These are phyloP conservation scores for Opisthograptis luteolata DNA, from an alignment of 2,888 invertebrate species.

Conservation along the genomic window DNA sequence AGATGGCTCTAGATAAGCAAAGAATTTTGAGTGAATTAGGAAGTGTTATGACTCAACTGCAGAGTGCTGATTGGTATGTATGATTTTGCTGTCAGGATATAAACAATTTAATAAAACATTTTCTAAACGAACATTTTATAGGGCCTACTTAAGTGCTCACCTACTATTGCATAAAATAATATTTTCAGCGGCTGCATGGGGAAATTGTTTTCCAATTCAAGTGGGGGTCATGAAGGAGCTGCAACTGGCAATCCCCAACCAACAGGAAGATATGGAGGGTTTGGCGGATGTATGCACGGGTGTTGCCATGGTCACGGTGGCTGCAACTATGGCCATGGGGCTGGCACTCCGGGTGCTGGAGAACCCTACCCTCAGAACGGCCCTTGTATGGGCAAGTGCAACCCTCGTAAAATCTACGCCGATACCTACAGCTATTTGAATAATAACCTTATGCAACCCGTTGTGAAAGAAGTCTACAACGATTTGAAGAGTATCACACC, in stretches of 20 bases:
- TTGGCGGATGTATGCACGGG: constrained; percentile 46
- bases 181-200: constrained; percentile 76
- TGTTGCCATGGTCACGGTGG: constrained; percentile 52
- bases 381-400: constrained; percentile 58
- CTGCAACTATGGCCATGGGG: constrained; percentile 15
- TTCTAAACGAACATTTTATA: background rate
- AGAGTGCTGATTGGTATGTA: constrained; percentile 76
- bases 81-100: too few relatives aligned
- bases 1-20: constrained; percentile 73
- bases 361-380: constrained; percentile 38
- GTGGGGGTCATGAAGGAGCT: constrained; percentile 32
- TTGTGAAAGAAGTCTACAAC: constrained; percentile 70
- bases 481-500: constrained; percentile 68
- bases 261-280: constrained; percentile 37
- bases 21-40: constrained; percentile 73
- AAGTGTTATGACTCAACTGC: constrained; percentile 74
- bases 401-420: constrained; percentile 64
- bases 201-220: constrained; percentile 63
- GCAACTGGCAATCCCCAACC: constrained; percentile 41
- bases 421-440: constrained; percentile 72
- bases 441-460: constrained; percentile 71
- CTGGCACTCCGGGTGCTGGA: constrained; percentile 40
- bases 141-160: too few relatives aligned
- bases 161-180: constrained; percentile 17
- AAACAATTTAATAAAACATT: background rate